Evolutionary conservation across 2,797 vertebrate genomes (phyloP).

Genomic region (Manis pentadactyla): DNA sequence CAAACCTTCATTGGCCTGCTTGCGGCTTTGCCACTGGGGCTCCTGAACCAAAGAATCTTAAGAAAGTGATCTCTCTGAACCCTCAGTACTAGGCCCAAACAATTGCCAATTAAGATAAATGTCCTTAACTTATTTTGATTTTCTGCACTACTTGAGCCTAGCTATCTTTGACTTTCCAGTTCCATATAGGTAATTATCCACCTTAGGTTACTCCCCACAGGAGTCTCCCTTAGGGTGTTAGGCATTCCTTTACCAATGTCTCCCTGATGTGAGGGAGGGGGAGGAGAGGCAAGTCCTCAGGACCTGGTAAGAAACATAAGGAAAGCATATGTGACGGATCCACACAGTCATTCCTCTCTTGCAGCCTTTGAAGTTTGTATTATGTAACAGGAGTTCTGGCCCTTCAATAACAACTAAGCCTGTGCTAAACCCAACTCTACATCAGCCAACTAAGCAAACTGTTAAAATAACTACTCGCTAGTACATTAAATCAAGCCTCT

Average conservation of each 20-base stretch:
- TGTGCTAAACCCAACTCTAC: neutral
- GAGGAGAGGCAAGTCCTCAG: neutral
- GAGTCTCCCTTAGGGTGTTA: neutral
- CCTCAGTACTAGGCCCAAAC: neutral
- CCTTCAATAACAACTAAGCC: neutral
- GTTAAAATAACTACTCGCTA: constrained; percentile 3
- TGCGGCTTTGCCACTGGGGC: neutral
- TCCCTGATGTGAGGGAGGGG: neutral
- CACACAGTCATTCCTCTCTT: neutral
- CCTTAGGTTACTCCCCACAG: neutral
- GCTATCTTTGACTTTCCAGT: neutral
- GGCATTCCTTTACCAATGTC: neutral
- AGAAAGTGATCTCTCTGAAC: neutral
- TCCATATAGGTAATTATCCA: neutral
- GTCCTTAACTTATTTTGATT: neutral
- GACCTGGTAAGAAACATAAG: neutral
- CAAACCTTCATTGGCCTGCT: neutral
- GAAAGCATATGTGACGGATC: neutral
- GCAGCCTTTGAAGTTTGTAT: constrained; percentile 14
- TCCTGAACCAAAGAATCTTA: constrained; percentile 4
- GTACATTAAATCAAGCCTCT: constrained; percentile 34
- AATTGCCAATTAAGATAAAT: neutral
- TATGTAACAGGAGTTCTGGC: neutral
- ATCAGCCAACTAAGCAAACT: neutral
- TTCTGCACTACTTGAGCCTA: neutral